Conservation (phyloP, 2,888 invertebrate species). For the Monochamus alternatus region DNA sequence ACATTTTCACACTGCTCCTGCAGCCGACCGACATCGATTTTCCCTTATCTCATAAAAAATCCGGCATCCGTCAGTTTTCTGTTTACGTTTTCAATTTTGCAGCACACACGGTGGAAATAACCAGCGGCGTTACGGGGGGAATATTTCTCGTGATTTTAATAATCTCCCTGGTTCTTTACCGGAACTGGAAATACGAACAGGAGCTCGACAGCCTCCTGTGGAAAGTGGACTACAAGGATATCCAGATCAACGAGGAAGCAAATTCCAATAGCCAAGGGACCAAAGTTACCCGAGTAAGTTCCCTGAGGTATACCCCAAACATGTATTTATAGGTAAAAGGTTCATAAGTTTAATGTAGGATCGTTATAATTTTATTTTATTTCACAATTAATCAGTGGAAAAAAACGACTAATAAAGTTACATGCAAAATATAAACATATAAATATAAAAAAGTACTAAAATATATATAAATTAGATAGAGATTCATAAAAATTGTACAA, state of each 20-base stretch:
- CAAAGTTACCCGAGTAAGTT: constrained; percentile 67
- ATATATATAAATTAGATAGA: too few relatives aligned
- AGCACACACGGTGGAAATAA: constrained; percentile 88
- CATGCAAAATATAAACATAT: too few relatives aligned
- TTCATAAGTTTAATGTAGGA: too few relatives aligned
- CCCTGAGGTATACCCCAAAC: too few relatives aligned
- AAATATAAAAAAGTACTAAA: too few relatives aligned
- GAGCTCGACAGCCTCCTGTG: constrained; percentile 93
- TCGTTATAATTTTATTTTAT: too few relatives aligned
- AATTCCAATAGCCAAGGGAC: constrained; percentile 67
- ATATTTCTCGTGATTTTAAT: constrained; percentile 80
- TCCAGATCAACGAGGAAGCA: constrained; percentile 81
- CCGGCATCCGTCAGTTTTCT: neutral
- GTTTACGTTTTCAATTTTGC: constrained; percentile 43
- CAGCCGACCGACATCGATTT: neutral
- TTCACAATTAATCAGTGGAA: too few relatives aligned
- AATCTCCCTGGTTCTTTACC: constrained; percentile 84
- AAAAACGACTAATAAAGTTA: too few relatives aligned
- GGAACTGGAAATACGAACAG: constrained; percentile 96
- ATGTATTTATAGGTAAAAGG: too few relatives aligned
- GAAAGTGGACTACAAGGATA: constrained; percentile 95
- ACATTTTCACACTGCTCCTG: neutral
- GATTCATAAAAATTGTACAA: too few relatives aligned
- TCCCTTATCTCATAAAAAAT: neutral
- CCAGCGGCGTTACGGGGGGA: constrained; percentile 86